Evolutionary conservation across 2,888 invertebrate genomes (phyloP).

Genomic region (Magallana nippona): DNA sequence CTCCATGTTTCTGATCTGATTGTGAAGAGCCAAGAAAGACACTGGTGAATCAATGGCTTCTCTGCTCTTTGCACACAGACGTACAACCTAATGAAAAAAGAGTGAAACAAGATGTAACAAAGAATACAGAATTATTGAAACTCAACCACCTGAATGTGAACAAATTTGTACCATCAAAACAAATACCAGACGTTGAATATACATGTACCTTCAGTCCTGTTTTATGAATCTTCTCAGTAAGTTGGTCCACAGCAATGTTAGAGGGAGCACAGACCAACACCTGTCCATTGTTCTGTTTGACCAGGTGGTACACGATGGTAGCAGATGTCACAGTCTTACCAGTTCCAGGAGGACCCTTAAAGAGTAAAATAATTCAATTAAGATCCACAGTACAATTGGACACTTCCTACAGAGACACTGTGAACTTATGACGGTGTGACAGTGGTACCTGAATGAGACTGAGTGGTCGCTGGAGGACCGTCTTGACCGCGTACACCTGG

Average conservation of each 20-base stretch:
- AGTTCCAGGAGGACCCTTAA: constrained; percentile 92
- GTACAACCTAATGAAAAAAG: constrained; percentile 83
- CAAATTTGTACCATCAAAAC: neutral
- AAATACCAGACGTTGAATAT: neutral
- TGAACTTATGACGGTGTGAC: too few species aligned
- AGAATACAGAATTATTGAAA: neutral
- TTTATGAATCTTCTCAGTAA: constrained; percentile 98
- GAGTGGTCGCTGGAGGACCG: constrained; percentile 96
- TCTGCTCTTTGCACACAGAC: constrained; percentile 97
- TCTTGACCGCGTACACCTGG: constrained; percentile 97
- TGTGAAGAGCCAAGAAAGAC: constrained; percentile 96
- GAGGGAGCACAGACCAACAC: constrained; percentile 99
- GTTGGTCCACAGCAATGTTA: constrained; percentile 99
- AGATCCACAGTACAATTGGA: too few species aligned
- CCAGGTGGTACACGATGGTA: constrained; percentile 98
- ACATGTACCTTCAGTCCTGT: constrained; percentile 91
- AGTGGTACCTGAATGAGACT: constrained; percentile 92
- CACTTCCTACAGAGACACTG: too few species aligned
- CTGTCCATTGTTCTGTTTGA: constrained; percentile 92
- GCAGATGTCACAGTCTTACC: constrained; percentile 99
- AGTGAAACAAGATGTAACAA: too few species aligned
- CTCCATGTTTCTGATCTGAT: constrained; percentile 97
- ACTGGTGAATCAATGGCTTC: constrained; percentile 99
- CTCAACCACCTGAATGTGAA: neutral
- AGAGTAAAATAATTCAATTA: neutral